Percentiles rank a stretch among this genome's conserved stretches.
Evolutionary conservation across 1,140 invertebrate species (phyloP).

Genomic region (Diplogasteroides magnus): DNA sequence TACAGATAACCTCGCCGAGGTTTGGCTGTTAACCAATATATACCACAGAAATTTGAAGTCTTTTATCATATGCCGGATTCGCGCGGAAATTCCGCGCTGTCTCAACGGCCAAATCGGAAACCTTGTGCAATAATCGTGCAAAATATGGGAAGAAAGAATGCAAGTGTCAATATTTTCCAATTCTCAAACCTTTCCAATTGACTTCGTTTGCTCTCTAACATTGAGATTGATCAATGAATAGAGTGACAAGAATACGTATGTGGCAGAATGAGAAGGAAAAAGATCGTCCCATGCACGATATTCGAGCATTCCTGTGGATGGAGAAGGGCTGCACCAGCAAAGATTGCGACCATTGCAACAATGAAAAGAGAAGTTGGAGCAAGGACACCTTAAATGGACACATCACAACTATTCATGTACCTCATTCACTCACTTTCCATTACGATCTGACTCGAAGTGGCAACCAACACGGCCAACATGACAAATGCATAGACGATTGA

Average conservation of each 20-base stretch:
- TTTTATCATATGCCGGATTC: no score
- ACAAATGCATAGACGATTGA: constrained; percentile 90
- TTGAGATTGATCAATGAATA: constrained; percentile 97
- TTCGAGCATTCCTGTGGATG: constrained; percentile 99
- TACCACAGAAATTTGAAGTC: no score
- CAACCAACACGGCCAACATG: constrained; percentile 98
- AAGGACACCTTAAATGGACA: constrained; percentile 54
- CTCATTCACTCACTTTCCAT: constrained; percentile 61
- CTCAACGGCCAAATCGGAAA: no score
- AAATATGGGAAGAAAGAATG: no score
- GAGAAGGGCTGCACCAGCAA: constrained; percentile 88
- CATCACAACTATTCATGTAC: no score
- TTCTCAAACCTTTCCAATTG: constrained; percentile 84
- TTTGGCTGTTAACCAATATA: no score
- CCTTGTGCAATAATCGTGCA: no score
- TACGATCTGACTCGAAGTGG: constrained; percentile 88
- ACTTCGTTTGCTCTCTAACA: constrained; percentile 95
- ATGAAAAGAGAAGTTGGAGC: constrained; percentile 91
- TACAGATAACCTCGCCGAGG: no score
- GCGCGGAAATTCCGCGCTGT: no score
- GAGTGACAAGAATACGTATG: constrained; percentile 90
- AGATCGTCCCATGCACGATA: constrained; percentile 85
- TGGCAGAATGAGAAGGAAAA: constrained; percentile 94
- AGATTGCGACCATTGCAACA: constrained; percentile 81
- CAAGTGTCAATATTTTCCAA: no score